These are phyloP conservation scores for Sebastolobus alascanus DNA, from an alignment of 2,797 vertebrate genomes.

Conservation along the genomic window DNA sequence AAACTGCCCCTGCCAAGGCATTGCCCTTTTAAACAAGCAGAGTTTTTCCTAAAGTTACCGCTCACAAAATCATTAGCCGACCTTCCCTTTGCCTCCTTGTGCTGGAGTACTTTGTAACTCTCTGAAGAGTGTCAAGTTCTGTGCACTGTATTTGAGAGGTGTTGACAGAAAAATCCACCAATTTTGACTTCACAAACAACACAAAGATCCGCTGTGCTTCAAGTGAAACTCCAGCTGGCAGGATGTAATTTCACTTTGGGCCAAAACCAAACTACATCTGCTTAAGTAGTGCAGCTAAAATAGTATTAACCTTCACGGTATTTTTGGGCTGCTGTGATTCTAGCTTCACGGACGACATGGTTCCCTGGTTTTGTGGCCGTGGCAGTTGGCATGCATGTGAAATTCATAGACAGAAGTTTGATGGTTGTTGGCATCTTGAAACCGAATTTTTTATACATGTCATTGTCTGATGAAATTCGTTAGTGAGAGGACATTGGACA, in stretches of 20 bases:
- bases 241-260: slow-evolving; percentile 43
- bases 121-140: slow-evolving; percentile 43
- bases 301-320: neutral
- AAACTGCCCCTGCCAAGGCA: slow-evolving; percentile 15
- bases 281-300: slow-evolving; percentile 27
- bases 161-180: slow-evolving; percentile 38
- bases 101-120: slow-evolving; percentile 38
- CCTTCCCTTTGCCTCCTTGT: slow-evolving; percentile 42
- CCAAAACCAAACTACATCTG: slow-evolving; percentile 43
- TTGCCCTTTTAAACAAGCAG: slow-evolving; percentile 25
- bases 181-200: slow-evolving; percentile 49
- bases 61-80: slow-evolving; percentile 45
- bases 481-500: neutral
- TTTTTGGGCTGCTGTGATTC: neutral
- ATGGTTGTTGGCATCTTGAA: neutral
- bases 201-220: slow-evolving; percentile 32
- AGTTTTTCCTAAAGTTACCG: slow-evolving; percentile 42
- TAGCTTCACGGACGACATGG: neutral
- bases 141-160: slow-evolving; percentile 25
- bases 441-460: neutral
- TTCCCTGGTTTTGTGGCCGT: neutral
- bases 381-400: neutral
- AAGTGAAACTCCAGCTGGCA: slow-evolving; percentile 49
- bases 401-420: neutral
- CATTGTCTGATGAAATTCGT: neutral